These are phyloP conservation scores for Stercorarius parasiticus DNA, from an alignment of 2,113 vertebrate genomes.

Conservation along the genomic window DNA sequence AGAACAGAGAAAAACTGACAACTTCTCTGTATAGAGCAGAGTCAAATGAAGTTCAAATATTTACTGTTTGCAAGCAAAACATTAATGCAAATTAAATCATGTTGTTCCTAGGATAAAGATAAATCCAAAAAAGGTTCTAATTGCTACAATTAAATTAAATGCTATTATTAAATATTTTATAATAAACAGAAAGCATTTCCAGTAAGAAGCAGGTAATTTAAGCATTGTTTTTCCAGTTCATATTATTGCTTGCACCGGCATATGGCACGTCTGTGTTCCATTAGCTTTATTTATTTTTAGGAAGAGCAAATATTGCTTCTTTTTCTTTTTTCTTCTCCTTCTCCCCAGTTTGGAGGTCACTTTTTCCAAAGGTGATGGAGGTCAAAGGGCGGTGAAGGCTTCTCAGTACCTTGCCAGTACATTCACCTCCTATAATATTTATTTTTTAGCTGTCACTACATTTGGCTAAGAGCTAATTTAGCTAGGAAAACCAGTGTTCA, in stretches of 20 bases:
- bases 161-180: not conserved
- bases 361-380: not conserved
- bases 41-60: conserved; percentile 33
- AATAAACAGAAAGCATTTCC: not conserved
- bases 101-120: not conserved
- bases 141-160: not conserved
- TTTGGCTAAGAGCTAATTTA: conserved; percentile 19
- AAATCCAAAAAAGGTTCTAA: not conserved
- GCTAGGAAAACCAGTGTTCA: not conserved
- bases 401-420: not conserved
- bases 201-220: not conserved
- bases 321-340: not conserved
- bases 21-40: not conserved
- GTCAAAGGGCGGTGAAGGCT: not conserved
- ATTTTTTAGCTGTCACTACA: not conserved
- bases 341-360: not conserved
- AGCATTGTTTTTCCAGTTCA: not conserved
- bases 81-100: conserved; percentile 1
- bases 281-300: not conserved
- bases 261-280: not conserved
- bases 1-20: not conserved
- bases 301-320: not conserved
- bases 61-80: not conserved
- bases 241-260: not conserved
- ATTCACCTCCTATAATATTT: not conserved